A percentile compares a stretch with the other conserved stretches of the same genome.
phyloP scores from a whole-genome alignment of 2,797 vertebrate species.

The Heteromormyrus szaboi region DNA sequence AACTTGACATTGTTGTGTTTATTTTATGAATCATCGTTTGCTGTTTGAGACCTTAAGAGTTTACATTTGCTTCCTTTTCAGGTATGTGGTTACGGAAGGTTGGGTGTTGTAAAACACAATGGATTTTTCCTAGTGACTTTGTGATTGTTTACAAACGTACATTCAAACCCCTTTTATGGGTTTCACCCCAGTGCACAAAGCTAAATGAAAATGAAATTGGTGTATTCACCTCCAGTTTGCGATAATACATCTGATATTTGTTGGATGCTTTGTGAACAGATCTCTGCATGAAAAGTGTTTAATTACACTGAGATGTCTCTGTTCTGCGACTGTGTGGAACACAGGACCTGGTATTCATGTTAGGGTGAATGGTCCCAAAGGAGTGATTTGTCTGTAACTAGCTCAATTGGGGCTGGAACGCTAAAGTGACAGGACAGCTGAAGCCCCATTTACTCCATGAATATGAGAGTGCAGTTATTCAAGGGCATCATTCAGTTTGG shows the following conservation, averaged over 20 bases:
- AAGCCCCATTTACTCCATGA: neutral
- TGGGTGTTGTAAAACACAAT: neutral
- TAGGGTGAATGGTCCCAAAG: neutral
- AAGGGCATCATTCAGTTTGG: constrained; percentile 20
- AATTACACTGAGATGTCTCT: neutral
- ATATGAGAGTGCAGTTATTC: constrained; percentile 13
- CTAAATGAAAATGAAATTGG: neutral
- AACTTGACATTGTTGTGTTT: neutral
- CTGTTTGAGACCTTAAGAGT: neutral
- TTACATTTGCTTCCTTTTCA: neutral
- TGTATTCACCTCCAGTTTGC: neutral
- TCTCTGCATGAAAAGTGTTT: neutral
- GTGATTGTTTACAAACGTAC: neutral
- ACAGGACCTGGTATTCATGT: constrained; percentile 9
- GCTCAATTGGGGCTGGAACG: neutral
- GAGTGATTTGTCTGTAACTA: constrained; percentile 14
- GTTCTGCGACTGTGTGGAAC: neutral
- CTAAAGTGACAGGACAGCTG: constrained; percentile 7
- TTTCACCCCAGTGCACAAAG: neutral
- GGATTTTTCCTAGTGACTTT: neutral
- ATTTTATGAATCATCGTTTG: neutral
- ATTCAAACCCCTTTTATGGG: neutral
- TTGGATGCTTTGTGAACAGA: neutral
- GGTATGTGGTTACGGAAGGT: neutral
- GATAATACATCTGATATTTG: neutral